Conservation (phyloP, 2,113 vertebrate genomes). For the Platysteira castanea region DNA sequence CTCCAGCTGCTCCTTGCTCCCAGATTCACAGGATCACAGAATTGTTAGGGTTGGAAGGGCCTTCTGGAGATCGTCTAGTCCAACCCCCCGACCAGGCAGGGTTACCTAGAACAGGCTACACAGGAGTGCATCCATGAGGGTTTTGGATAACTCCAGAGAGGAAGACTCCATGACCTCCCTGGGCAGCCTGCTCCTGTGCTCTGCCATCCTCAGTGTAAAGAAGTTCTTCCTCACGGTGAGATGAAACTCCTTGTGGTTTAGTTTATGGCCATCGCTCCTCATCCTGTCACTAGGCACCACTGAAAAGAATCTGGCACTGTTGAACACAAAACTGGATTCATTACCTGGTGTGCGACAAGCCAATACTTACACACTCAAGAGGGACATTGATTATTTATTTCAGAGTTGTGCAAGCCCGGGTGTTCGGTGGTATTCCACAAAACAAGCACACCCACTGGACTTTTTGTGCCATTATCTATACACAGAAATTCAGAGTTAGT, state of each 20-base stretch:
- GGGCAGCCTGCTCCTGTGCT: neutral
- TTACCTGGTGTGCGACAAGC: neutral
- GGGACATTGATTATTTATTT: neutral
- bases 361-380: neutral
- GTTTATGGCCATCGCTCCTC: neutral
- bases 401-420: neutral
- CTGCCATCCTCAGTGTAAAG: neutral
- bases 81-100: neutral
- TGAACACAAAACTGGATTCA: neutral
- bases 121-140: neutral
- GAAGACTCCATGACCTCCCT: accelerated
- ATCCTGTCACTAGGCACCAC: neutral
- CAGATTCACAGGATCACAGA: accelerated
- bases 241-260: neutral
- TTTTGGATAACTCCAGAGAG: neutral
- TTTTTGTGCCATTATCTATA: neutral
- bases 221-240: neutral
- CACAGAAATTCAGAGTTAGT: accelerated
- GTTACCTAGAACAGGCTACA: neutral
- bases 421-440: accelerated
- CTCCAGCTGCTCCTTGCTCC: neutral
- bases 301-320: neutral
- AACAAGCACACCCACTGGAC: neutral
- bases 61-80: neutral
- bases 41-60: neutral